These are phyloP conservation scores for Hirtodrosophila cameraria DNA, from an alignment of 2,888 invertebrate species.

Conservation along the genomic window DNA sequence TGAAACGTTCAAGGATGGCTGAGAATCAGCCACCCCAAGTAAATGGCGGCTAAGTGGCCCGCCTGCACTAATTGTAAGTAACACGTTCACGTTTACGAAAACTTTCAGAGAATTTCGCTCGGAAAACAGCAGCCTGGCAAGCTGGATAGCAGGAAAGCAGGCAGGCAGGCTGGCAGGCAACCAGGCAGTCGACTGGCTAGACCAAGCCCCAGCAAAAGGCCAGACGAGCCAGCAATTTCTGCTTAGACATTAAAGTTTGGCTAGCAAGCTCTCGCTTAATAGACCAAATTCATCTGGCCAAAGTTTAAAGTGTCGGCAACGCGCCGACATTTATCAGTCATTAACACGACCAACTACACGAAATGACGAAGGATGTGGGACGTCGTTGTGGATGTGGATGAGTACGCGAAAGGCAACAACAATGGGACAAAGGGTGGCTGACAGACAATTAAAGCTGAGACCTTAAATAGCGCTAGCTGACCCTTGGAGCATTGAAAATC, in stretches of 20 bases:
- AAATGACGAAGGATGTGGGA: constrained; percentile 6
- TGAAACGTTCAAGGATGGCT: not conserved
- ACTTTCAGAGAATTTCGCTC: constrained; percentile 71
- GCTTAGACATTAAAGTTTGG: constrained; percentile 78
- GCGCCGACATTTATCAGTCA: constrained; percentile 72
- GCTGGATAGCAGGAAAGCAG: too few relatives aligned
- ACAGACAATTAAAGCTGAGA: constrained; percentile 59
- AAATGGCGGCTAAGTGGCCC: constrained; percentile 68
- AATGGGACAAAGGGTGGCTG: not conserved
- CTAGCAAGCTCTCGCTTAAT: constrained; percentile 59
- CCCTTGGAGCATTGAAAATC: constrained; percentile 63
- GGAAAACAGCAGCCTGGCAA: constrained; percentile 47
- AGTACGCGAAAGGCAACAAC: not conserved
- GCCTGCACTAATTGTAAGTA: constrained; percentile 74
- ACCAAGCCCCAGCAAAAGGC: constrained; percentile 30
- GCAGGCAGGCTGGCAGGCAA: constrained; percentile 38
- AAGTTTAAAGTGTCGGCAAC: constrained; percentile 72
- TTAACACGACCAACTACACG: constrained; percentile 67
- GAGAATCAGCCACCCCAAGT: constrained; percentile 29
- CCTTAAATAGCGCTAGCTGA: constrained; percentile 53
- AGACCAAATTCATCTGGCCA: constrained; percentile 68
- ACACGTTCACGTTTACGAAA: constrained; percentile 78
- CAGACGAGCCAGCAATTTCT: constrained; percentile 39
- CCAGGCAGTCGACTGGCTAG: constrained; percentile 61
- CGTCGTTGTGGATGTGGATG: not conserved